Base-by-base conservation (phyloP, 1,140 invertebrate species). In the Chironomus striatipennis region DNA sequence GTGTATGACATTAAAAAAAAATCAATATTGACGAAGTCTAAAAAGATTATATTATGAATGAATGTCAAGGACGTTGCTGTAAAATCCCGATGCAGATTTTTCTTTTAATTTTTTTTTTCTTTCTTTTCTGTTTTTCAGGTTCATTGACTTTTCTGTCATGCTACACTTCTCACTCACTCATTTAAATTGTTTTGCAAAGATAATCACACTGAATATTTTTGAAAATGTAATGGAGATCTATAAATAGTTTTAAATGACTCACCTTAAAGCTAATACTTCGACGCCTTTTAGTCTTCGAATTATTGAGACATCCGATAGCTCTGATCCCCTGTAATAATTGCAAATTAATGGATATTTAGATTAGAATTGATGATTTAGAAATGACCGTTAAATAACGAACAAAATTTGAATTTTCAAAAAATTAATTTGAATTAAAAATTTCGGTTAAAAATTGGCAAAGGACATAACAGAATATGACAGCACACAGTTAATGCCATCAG, bases 51-150 rank as follows among this genome's bases (percentile, higher is more conserved):
- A n/a, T 12, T n/a, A 57, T 15, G 65, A 70, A 21, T 18, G 65
- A 70, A 70, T 70, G 65, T 70, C 65, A 70, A 70, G 65, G 65
- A 20, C 65, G 18, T 70, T 70, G 47, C 8, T 57, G 12, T 70
- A 20, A 70, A 20, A 20, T 70, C 20, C 17, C 18, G n/a, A 70
- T 70, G 65, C 65, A 70, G 17, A 70, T 70, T 7, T 20, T n/a
- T n/a, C n/a, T n/a, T n/a, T n/a, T n/a, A n/a, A n/a, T n/a, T n/a
- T n/a, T n/a, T n/a, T n/a, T n/a, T 18, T 70, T 70, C 47, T 12
- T 57, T 57, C 10, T 10, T 57, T n/a, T 57, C 2, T 1, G 9
- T 57, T 57, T 57, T 12, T 57, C 18, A 18, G 17, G 20, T 20
- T 70, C 65, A 70, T 70, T 18, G 17, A 21, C 65, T 57, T 10